phyloP scores from a whole-genome alignment of 2,888 invertebrate genomes.

The Sarcophaga rosellei region DNA sequence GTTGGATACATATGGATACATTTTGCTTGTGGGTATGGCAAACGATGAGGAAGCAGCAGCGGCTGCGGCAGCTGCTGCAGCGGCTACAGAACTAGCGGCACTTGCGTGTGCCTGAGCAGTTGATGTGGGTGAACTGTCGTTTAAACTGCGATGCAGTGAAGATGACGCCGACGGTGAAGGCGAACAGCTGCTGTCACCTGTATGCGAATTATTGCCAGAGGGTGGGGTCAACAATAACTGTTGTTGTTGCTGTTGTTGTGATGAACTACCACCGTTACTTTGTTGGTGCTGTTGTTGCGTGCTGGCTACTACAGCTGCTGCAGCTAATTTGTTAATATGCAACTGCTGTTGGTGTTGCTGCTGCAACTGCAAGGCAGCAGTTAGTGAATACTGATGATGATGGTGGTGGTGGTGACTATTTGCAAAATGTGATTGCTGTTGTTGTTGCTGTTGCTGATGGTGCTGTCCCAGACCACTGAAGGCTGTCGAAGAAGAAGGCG shows the following conservation, averaged over 20 bases:
- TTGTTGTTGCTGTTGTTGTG: constrained; percentile 72
- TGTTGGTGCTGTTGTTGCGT: constrained; percentile 70
- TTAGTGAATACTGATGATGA: constrained; percentile 81
- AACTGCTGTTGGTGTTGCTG: constrained; percentile 76
- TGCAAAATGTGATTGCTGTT: constrained; percentile 69
- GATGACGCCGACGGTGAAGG: constrained; percentile 77
- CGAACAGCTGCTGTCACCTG: constrained; percentile 77
- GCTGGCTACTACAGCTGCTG: constrained; percentile 77
- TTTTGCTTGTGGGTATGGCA: constrained; percentile 87
- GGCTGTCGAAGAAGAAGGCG: constrained; percentile 77
- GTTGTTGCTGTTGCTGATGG: constrained; percentile 72
- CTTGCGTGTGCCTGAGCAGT: constrained; percentile 76
- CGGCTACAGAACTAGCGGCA: constrained; percentile 84
- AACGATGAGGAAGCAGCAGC: constrained; percentile 79
- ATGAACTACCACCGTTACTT: constrained; percentile 68
- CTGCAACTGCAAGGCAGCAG: constrained; percentile 78
- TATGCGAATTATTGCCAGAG: constrained; percentile 77
- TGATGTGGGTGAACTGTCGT: constrained; percentile 81
- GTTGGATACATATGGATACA: constrained; percentile 95
- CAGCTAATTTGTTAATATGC: constrained; percentile 78
- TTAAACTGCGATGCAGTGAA: constrained; percentile 75
- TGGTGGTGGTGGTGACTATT: constrained; percentile 67
- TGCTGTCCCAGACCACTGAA: constrained; percentile 71
- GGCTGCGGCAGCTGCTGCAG: constrained; percentile 75
- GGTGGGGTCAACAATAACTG: constrained; percentile 77